Conservation (phyloP, 92 coral and sea anemone species). For the Scolanthus callimorphus region DNA sequence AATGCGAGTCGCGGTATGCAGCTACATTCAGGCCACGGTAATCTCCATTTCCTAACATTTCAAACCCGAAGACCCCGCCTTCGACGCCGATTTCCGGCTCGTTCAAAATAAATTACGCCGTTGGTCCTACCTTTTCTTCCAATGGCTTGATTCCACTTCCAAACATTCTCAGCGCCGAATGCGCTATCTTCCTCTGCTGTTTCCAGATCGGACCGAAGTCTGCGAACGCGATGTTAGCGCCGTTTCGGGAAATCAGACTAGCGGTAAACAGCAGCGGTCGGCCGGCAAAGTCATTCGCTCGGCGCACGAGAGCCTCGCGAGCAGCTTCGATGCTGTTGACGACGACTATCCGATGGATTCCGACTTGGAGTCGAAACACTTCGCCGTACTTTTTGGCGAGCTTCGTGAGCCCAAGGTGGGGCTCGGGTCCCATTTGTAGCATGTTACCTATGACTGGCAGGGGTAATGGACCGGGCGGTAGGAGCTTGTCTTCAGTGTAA, state of each 20-base stretch:
- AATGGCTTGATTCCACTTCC: conserved; percentile 73
- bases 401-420: conserved; percentile 78
- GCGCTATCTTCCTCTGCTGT: conserved; percentile 89
- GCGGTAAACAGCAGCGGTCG: conserved; percentile 90
- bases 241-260: conserved; percentile 78
- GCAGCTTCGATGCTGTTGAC: conserved; percentile 86
- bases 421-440: conserved; percentile 82
- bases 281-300: conserved; percentile 90
- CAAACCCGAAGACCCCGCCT: too few species aligned
- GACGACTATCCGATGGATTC: conserved; percentile 90
- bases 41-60: too few species aligned
- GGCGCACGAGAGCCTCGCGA: conserved; percentile 93
- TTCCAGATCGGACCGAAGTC: conserved; percentile 92
- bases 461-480: conserved; percentile 96
- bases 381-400: conserved; percentile 81
- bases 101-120: not conserved
- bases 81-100: too few species aligned
- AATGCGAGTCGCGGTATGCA: too few species aligned
- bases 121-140: conserved; percentile 40
- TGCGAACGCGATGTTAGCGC: conserved; percentile 88
- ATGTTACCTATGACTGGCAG: conserved; percentile 96
- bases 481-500: conserved; percentile 51
- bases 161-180: conserved; percentile 88
- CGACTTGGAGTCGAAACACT: conserved; percentile 81
- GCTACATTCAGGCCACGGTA: too few species aligned